These are phyloP conservation scores for Brachyrhaphis roseni DNA, from an alignment of 2,797 vertebrate species.

Conservation along the genomic window DNA sequence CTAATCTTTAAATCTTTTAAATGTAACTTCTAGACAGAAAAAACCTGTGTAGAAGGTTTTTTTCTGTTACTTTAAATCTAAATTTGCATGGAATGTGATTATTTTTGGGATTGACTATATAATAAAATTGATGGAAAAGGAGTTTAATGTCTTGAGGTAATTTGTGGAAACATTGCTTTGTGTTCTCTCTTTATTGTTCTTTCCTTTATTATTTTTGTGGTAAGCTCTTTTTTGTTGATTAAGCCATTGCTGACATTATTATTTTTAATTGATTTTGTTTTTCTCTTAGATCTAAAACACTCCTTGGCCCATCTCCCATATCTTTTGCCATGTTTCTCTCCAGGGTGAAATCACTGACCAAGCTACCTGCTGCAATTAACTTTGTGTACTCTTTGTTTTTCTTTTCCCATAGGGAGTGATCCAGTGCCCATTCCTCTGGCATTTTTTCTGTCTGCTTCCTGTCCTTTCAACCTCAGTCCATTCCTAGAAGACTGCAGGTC, in stretches of 20 bases:
- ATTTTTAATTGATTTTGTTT: background rate
- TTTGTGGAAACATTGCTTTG: background rate
- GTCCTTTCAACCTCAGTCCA: background rate
- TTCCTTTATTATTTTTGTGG: background rate
- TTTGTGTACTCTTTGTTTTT: background rate
- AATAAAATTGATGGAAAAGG: background rate
- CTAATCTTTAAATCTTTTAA: background rate
- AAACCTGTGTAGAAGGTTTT: background rate
- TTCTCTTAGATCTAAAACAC: background rate
- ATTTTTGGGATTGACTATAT: background rate
- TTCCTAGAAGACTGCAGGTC: background rate
- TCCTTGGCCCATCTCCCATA: background rate
- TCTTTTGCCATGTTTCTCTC: background rate
- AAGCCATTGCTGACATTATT: background rate
- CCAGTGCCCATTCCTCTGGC: background rate
- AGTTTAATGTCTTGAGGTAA: background rate
- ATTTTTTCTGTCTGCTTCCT: background rate
- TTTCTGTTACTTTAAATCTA: background rate
- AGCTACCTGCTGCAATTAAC: background rate
- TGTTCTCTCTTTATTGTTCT: background rate
- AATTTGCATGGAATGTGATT: background rate
- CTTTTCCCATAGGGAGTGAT: background rate
- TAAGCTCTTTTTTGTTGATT: background rate
- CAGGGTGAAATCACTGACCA: background rate
- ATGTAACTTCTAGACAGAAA: background rate